Percentiles rank a stretch among this genome's conserved stretches.
These are phyloP conservation scores for Pipistrellus pipistrellus DNA, from an alignment of 2,797 vertebrate genomes.

Conservation along the genomic window DNA sequence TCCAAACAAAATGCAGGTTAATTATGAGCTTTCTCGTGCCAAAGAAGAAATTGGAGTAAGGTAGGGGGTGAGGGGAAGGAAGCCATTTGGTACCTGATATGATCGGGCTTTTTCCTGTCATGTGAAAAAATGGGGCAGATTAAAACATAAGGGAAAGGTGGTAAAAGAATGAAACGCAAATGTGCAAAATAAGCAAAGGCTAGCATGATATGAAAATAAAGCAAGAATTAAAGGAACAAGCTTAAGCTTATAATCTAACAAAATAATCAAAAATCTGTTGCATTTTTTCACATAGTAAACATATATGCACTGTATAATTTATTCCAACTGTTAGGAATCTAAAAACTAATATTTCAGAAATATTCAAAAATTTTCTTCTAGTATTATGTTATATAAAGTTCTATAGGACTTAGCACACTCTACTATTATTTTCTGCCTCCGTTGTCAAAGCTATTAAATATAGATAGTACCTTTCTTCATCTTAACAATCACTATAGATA, in stretches of 20 bases:
- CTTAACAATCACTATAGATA: conserved; percentile 36
- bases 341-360: conserved; percentile 52
- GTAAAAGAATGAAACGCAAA: conserved; percentile 89
- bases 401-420: not conserved
- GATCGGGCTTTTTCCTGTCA: conserved; percentile 93
- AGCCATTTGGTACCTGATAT: conserved; percentile 92
- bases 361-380: conserved; percentile 46
- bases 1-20: conserved; percentile 87
- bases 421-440: conserved; percentile 48
- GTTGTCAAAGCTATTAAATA: conserved; percentile 43
- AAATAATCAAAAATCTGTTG: conserved; percentile 20
- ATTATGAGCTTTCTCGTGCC: conserved; percentile 88
- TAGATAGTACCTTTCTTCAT: not conserved
- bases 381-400: conserved; percentile 35
- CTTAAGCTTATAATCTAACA: conserved; percentile 77
- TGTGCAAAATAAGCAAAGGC: conserved; percentile 90
- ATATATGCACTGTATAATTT: not conserved
- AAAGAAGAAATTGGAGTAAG: conserved; percentile 85
- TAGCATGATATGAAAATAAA: conserved; percentile 88
- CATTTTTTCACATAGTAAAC: conserved; percentile 46
- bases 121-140: conserved; percentile 92
- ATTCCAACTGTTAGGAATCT: conserved; percentile 44
- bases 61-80: conserved; percentile 83
- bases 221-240: conserved; percentile 86
- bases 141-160: conserved; percentile 91